Conservation (phyloP, 2,888 invertebrate genomes). For the Pseudolycoriella hygida region DNA sequence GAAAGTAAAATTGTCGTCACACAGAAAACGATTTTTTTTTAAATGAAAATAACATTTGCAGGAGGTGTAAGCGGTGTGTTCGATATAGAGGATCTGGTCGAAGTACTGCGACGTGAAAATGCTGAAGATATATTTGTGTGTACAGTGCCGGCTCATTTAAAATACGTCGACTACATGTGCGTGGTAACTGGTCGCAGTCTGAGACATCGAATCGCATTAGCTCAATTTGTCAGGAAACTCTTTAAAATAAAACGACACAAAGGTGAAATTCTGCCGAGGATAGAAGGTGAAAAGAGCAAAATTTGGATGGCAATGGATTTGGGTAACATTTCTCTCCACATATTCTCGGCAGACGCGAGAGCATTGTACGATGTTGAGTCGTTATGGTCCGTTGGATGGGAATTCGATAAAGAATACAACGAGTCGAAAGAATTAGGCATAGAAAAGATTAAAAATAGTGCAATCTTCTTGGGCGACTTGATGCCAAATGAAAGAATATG, state of each 20-base stretch:
- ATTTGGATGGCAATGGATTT: constrained; percentile 86
- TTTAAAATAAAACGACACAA: constrained; percentile 51
- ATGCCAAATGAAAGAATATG: constrained; percentile 32
- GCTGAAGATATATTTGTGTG: constrained; percentile 67
- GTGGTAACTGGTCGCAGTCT: constrained; percentile 57
- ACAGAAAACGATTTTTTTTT: too few species aligned
- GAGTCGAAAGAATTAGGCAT: constrained; percentile 39
- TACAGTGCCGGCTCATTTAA: constrained; percentile 48
- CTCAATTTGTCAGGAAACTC: constrained; percentile 55
- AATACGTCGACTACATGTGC: constrained; percentile 74
- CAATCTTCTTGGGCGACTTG: constrained; percentile 33
- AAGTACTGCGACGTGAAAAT: constrained; percentile 57
- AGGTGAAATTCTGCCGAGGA: constrained; percentile 47
- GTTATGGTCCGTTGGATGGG: constrained; percentile 72
- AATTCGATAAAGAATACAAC: constrained; percentile 55
- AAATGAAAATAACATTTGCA: constrained; percentile 21
- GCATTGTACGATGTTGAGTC: constrained; percentile 72
- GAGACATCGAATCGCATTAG: constrained; percentile 55
- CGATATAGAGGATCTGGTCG: constrained; percentile 72
- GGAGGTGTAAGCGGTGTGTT: constrained; percentile 73
- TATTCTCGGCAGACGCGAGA: constrained; percentile 57
- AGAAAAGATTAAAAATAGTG: constrained; percentile 46
- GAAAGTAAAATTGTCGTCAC: constrained; percentile 32
- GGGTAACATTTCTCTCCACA: constrained; percentile 82
- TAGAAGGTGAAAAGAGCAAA: constrained; percentile 57